These are phyloP conservation scores for Galagoides demidoff DNA, from an alignment of 2,797 vertebrate genomes.

Conservation along the genomic window DNA sequence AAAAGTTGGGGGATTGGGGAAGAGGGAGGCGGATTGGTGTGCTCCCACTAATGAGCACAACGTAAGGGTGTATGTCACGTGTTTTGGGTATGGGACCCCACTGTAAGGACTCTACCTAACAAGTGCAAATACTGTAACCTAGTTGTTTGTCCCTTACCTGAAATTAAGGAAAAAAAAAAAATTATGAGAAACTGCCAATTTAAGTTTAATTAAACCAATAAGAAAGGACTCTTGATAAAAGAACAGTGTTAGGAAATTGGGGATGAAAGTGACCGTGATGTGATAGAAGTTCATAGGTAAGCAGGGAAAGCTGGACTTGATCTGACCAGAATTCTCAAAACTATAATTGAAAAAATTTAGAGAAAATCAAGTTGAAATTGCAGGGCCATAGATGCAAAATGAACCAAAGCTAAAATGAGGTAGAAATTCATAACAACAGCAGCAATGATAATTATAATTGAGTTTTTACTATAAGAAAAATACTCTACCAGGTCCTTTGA, in stretches of 20 bases:
- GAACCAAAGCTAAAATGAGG: slow-evolving; percentile 10
- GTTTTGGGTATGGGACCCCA: too few species aligned
- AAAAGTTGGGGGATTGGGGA: too few species aligned
- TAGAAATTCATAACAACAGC: neutral
- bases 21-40: too few species aligned
- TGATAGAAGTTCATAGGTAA: neutral
- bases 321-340: neutral
- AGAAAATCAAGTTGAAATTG: slow-evolving; percentile 14
- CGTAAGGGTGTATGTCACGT: too few species aligned
- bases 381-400: neutral
- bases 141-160: too few species aligned
- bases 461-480: neutral
- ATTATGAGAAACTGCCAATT: neutral
- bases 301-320: neutral
- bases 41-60: too few species aligned
- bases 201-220: slow-evolving; percentile 6
- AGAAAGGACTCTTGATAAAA: slow-evolving; percentile 8
- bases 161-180: neutral
- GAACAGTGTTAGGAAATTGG: neutral
- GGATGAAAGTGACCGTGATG: neutral
- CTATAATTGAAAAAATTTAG: neutral
- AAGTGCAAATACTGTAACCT: too few species aligned
- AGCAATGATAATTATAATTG: neutral
- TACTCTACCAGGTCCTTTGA: neutral
- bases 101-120: too few species aligned